phyloP scores from a whole-genome alignment of 2,888 invertebrate species.

The Syritta pipiens region DNA sequence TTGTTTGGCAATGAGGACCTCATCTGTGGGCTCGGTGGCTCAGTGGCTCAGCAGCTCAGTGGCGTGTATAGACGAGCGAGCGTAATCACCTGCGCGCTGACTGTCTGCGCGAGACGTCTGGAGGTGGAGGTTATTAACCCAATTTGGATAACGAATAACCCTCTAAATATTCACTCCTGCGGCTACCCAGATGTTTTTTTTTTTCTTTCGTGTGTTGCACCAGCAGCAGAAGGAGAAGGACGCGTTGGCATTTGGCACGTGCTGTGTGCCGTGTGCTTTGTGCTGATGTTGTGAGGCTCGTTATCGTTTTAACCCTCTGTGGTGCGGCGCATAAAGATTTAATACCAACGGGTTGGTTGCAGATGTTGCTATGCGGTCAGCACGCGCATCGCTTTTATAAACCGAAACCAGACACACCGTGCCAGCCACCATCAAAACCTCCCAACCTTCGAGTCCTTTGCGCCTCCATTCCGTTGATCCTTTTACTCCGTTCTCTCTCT shows the following conservation, averaged over 20 bases:
- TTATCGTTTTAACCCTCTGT: slow-evolving; percentile 31
- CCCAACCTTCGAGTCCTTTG: slow-evolving; percentile 37
- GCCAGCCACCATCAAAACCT: slow-evolving; percentile 25
- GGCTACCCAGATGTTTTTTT: slow-evolving; percentile 41
- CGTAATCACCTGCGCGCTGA: slow-evolving; percentile 56
- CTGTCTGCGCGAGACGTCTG: slow-evolving; percentile 8
- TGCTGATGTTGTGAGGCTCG: no score
- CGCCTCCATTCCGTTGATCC: slow-evolving; percentile 2
- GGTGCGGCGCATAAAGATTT: slow-evolving; percentile 44
- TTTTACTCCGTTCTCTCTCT: neutral
- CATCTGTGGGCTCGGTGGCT: no score
- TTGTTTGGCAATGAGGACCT: slow-evolving; percentile 55
- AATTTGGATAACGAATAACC: slow-evolving; percentile 20
- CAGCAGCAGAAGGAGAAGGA: neutral
- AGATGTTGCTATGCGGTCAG: slow-evolving; percentile 55
- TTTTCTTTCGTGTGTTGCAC: neutral
- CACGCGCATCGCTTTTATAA: slow-evolving; percentile 36
- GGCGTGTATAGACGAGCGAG: slow-evolving; percentile 6
- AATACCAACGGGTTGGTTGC: slow-evolving; percentile 38
- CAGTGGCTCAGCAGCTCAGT: no score
- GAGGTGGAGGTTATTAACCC: slow-evolving; percentile 61
- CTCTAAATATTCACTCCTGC: slow-evolving; percentile 2
- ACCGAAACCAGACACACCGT: slow-evolving; percentile 46
- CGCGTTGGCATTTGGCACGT: slow-evolving; percentile 34
- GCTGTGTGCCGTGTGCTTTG: no score